A percentile compares a stretch with the other conserved stretches of the same genome.
Evolutionary conservation across 2,888 invertebrate genomes (phyloP).

Genomic region (Ornithoptera priamus): DNA sequence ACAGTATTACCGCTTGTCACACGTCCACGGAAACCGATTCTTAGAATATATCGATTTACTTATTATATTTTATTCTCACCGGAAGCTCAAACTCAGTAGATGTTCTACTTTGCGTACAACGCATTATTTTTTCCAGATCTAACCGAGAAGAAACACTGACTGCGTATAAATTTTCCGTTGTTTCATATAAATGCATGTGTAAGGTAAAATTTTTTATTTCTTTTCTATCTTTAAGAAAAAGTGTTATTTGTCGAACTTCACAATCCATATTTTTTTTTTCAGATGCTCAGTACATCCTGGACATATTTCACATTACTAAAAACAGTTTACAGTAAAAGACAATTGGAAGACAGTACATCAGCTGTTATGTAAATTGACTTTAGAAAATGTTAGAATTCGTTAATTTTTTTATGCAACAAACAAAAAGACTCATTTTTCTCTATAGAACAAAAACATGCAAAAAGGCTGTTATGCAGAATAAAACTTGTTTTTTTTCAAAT

Average conservation of each 20-base stretch:
- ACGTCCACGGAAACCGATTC: too few relatives aligned
- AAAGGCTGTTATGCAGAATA: too few relatives aligned
- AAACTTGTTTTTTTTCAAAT: too few relatives aligned
- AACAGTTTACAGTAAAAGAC: conserved; percentile 51
- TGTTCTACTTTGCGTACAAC: too few relatives aligned
- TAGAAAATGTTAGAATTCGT: neutral
- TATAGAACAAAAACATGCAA: too few relatives aligned
- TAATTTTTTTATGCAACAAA: neutral
- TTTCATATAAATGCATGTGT: conserved; percentile 62
- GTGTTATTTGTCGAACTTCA: neutral
- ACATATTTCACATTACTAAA: conserved; percentile 68
- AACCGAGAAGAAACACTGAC: conserved; percentile 56
- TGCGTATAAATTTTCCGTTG: conserved; percentile 66
- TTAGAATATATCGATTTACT: too few relatives aligned
- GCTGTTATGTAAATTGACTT: neutral
- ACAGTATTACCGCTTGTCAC: too few relatives aligned
- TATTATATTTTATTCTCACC: too few relatives aligned
- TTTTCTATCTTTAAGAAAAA: neutral
- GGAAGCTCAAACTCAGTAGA: too few relatives aligned
- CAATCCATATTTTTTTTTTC: conserved; percentile 38
- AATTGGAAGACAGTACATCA: neutral
- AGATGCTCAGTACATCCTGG: conserved; percentile 73
- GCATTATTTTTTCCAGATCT: conserved; percentile 44
- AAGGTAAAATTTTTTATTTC: conserved; percentile 46
- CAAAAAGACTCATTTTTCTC: neutral